Percentiles rank a stretch among this genome's conserved stretches.
Conservation (phyloP, 2,888 invertebrate genomes). For the Pheosia tremula region DNA sequence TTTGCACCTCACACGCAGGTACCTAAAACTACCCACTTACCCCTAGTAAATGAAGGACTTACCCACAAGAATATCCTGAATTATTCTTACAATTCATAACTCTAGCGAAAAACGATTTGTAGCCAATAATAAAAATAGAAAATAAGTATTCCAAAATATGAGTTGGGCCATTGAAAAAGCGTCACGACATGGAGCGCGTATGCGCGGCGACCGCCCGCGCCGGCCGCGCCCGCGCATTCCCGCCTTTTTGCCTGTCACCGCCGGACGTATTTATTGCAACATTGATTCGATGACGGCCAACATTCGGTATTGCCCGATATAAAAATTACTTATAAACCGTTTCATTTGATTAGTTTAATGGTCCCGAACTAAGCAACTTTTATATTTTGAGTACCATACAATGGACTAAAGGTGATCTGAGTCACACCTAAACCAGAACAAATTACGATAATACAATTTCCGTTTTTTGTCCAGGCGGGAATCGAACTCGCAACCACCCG, state of each 20-base stretch:
- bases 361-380: no score
- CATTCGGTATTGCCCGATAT: constrained; percentile 21
- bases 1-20: no score
- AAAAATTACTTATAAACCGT: background rate
- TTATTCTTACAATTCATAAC: background rate
- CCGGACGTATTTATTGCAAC: constrained; percentile 76
- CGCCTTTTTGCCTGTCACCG: constrained; percentile 71
- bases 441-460: no score
- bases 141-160: constrained; percentile 60
- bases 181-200: constrained; percentile 52
- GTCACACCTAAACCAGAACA: no score
- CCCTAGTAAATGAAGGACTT: background rate
- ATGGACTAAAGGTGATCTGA: no score
- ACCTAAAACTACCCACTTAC: background rate
- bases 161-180: constrained; percentile 64
- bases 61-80: background rate
- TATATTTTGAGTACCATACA: no score
- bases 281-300: constrained; percentile 50
- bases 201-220: constrained; percentile 73
- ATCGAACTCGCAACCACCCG: no score
- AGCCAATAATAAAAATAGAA: constrained; percentile 34
- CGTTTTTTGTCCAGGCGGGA: no score
- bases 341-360: background rate
- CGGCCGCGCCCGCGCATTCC: constrained; percentile 71
- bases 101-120: constrained; percentile 24